These are phyloP conservation scores for Wiebesia pumilae DNA, from an alignment of 1,140 invertebrate genomes.

Conservation along the genomic window DNA sequence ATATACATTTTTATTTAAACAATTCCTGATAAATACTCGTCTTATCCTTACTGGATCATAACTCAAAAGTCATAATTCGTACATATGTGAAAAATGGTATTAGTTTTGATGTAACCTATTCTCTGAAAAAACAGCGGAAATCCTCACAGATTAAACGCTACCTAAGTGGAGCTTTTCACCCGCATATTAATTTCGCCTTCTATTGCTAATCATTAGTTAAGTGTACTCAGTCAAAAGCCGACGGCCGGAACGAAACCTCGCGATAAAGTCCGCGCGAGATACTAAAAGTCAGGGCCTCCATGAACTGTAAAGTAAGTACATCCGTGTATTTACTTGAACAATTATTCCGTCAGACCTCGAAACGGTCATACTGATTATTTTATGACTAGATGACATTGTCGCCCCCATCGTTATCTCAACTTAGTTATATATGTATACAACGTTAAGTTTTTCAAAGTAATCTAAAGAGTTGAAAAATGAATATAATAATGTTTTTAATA, in stretches of 20 bases:
- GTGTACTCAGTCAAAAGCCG: not conserved
- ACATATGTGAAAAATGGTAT: too few relatives aligned
- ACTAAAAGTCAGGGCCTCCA: not conserved
- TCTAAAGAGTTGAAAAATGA: too few relatives aligned
- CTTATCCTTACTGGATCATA: not conserved
- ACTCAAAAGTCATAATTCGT: too few relatives aligned
- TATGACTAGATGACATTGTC: too few relatives aligned
- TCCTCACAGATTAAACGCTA: not conserved
- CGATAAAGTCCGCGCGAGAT: constrained; percentile 27
- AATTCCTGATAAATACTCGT: not conserved
- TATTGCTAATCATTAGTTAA: not conserved
- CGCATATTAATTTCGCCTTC: constrained; percentile 3
- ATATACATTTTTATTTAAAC: too few relatives aligned
- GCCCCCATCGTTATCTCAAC: too few relatives aligned
- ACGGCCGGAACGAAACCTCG: constrained; percentile 40
- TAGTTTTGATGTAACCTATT: not conserved
- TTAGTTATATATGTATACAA: too few relatives aligned
- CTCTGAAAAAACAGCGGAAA: not conserved
- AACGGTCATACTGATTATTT: too few relatives aligned
- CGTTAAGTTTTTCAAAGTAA: too few relatives aligned
- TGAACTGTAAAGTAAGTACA: not conserved
- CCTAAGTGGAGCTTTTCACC: constrained; percentile 6
- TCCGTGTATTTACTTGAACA: not conserved
- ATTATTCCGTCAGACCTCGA: too few relatives aligned
- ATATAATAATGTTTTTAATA: too few relatives aligned